A percentile compares a stretch with the other conserved stretches of the same genome.
phyloP scores from a whole-genome alignment of 2,113 vertebrate species.

The Anarrhichthys ocellatus region DNA sequence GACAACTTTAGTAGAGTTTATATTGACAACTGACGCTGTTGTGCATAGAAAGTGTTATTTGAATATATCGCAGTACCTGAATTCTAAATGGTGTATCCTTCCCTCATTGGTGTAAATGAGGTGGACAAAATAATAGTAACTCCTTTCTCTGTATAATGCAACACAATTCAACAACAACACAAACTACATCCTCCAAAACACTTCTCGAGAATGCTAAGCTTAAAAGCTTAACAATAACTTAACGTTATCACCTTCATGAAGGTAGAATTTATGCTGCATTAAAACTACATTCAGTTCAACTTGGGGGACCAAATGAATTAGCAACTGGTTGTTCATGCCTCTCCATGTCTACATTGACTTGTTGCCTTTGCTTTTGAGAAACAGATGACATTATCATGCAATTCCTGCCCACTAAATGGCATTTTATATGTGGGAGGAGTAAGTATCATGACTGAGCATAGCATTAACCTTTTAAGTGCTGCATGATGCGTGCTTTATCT shows the following conservation, averaged over 20 bases:
- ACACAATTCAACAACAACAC: slow-evolving; percentile 2
- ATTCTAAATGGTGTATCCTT: background rate
- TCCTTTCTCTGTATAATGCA: background rate
- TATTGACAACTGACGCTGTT: slow-evolving; percentile 5
- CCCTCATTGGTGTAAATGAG: background rate
- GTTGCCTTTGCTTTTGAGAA: background rate
- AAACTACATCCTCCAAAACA: background rate
- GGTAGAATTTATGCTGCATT: background rate
- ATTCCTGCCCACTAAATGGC: background rate
- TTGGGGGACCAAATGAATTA: background rate
- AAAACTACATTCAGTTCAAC: background rate
- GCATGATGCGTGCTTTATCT: slow-evolving; percentile 22
- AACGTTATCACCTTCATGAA: background rate
- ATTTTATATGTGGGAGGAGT: background rate
- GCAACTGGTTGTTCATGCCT: background rate
- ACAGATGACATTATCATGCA: background rate
- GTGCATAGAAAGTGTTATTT: background rate
- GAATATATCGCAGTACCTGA: background rate
- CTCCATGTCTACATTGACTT: background rate
- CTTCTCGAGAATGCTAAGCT: too few relatives aligned
- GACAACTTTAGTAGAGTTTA: slow-evolving; percentile 20
- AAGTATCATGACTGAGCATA: slow-evolving; percentile 2
- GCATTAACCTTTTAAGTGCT: slow-evolving; percentile 43
- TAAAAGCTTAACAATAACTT: too few relatives aligned
- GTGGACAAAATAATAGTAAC: background rate